Conservation (phyloP, 2,113 vertebrate genomes). For the Rhagologus leucostigma region DNA sequence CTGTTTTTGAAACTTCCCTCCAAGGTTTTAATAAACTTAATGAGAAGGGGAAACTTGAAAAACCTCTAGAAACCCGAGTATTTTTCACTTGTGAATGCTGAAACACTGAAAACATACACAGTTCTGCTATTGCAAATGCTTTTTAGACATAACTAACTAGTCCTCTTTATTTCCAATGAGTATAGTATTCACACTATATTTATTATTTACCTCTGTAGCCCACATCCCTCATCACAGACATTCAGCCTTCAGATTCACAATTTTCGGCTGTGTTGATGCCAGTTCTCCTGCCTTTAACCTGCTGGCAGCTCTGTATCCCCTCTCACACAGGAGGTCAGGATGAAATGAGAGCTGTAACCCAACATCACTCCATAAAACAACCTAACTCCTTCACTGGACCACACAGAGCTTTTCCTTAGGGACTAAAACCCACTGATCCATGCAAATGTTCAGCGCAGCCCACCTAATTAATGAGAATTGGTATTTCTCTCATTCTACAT, state of each 20-base stretch:
- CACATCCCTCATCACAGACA: conserved; percentile 58
- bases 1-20: conserved; percentile 39
- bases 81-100: conserved; percentile 31
- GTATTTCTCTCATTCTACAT: not conserved
- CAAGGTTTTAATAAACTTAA: conserved; percentile 60
- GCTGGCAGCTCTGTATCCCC: conserved; percentile 39
- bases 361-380: conserved; percentile 62
- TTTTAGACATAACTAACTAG: conserved; percentile 38
- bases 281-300: conserved; percentile 57
- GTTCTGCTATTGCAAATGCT: not conserved
- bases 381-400: conserved; percentile 61
- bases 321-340: conserved; percentile 48
- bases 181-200: conserved; percentile 46
- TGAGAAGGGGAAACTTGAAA: conserved; percentile 44
- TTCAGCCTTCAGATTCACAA: conserved; percentile 49
- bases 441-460: not conserved
- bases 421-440: conserved; percentile 45
- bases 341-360: conserved; percentile 59
- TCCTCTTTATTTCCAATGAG: conserved; percentile 41
- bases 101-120: conserved; percentile 35
- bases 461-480: conserved; percentile 26
- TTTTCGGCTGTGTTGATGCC: conserved; percentile 61
- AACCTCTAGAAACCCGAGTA: conserved; percentile 1
- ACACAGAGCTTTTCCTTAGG: conserved; percentile 50
- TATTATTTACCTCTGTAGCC: conserved; percentile 61